Conservation (phyloP, 2,797 vertebrate genomes). For the Acipenser oxyrinchus region DNA sequence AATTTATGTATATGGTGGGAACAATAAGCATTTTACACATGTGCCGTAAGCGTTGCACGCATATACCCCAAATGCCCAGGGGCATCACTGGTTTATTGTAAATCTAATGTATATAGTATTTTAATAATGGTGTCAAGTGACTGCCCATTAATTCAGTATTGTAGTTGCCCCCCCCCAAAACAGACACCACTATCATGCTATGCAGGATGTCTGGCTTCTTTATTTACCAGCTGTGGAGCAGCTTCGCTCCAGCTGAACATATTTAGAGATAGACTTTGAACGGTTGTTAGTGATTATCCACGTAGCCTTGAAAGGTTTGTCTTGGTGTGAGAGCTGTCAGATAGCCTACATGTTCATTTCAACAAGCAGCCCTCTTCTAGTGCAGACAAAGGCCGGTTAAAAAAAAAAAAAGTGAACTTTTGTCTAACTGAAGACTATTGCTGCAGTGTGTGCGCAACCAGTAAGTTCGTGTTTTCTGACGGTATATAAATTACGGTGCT, state of each 20-base stretch:
- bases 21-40: no score
- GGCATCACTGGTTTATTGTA: background rate
- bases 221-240: background rate
- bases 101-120: background rate
- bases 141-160: background rate
- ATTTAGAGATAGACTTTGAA: conserved; percentile 10
- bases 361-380: no score
- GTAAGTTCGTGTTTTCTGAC: no score
- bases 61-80: conserved; percentile 20
- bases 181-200: background rate
- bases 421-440: no score
- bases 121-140: background rate
- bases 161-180: background rate
- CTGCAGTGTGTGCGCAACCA: no score
- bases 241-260: background rate
- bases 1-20: conserved; percentile 34
- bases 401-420: no score
- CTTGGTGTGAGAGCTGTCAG: background rate
- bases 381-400: no score
- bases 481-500: no score
- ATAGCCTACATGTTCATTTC: no score
- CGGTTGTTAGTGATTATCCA: conserved; percentile 6
- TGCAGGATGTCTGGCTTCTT: background rate
- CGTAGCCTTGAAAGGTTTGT: background rate
- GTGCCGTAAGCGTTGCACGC: conserved; percentile 26